Base-by-base conservation (phyloP, 2,113 vertebrate species). In the Neogobius melanostomus region DNA sequence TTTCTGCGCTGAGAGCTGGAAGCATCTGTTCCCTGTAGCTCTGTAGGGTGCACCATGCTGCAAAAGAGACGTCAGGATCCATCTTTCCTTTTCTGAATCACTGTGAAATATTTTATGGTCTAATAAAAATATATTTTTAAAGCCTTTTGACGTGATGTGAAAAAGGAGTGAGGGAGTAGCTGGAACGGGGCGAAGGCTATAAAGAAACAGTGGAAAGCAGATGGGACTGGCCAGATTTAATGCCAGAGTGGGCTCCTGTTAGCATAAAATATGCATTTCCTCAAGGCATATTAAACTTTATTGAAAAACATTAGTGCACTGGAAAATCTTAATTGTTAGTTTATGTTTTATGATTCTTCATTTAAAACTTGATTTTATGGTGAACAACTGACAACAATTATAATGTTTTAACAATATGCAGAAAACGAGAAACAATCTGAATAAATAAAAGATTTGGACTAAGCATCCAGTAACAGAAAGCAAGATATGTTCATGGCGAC, bases 1-100 rank as follows among this genome's bases (percentile, higher is more conserved):
- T 84, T 85, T 71, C 66, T 66, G 64, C 64, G 44, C 84, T 65
- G 69, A 68, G 73, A 72, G 66, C 66, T 66, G 4, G 71, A 46
- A 48, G 8, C 64, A 54, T 54, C 47, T 8, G 10, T 74, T 74
- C 17, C 74, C 61, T 66, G 62, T 69, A 59, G 76, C 68, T 56
- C 53, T 42, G 51, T 63, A 56, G 10, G 36, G 28, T 15, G 28
- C 21, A 11, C 21, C 54, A 5, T 57, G 21, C 36, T 15, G 48
- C 54, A 73, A 12, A 36, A 36, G 12, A 68, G 11, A 61, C 14
- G 6, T 14, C 70, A 36, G 43, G 7, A 21, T 68, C 11, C 12
- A 8, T 56, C 74, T 65, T 62, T 11, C 10, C 17, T 5, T 56
- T 59, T 36, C 51, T 49, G 17, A 52, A 70, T 72, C 48, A 75